phyloP scores from a whole-genome alignment of 2,888 invertebrate species.

The Apotomis capreana region DNA sequence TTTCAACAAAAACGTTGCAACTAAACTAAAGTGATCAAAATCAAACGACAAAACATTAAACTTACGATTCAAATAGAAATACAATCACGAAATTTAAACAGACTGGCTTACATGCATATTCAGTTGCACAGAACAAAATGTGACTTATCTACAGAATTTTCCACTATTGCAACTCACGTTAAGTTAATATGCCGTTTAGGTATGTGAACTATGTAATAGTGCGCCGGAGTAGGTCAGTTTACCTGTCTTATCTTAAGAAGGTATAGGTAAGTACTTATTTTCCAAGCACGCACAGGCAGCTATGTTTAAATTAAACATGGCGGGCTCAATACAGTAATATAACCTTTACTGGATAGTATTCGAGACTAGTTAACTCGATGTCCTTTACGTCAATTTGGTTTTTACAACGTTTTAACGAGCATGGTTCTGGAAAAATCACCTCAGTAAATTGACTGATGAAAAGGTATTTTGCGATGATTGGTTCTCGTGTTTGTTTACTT shows the following conservation, averaged over 20 bases:
- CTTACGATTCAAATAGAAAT: no score
- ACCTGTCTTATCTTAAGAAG: constrained; percentile 56
- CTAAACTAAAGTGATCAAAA: no score
- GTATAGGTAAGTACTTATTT: constrained; percentile 49
- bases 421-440: background rate
- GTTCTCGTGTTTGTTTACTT: background rate
- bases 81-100: background rate
- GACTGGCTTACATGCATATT: background rate
- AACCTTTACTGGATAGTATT: background rate
- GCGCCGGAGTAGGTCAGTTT: constrained; percentile 44
- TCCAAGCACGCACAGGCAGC: constrained; percentile 27
- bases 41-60: no score
- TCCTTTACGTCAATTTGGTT: constrained; percentile 3
- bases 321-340: constrained; percentile 1
- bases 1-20: no score
- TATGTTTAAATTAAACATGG: constrained; percentile 16
- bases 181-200: constrained; percentile 34
- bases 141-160: constrained; percentile 34
- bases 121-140: constrained; percentile 23
- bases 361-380: background rate
- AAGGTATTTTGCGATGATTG: background rate
- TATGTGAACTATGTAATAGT: constrained; percentile 39
- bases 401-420: background rate
- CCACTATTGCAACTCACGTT: constrained; percentile 20
- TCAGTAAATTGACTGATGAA: constrained; percentile 5